Evolutionary conservation across 2,888 invertebrate genomes (phyloP).

Genomic region (Pristionchus maxplancki): DNA sequence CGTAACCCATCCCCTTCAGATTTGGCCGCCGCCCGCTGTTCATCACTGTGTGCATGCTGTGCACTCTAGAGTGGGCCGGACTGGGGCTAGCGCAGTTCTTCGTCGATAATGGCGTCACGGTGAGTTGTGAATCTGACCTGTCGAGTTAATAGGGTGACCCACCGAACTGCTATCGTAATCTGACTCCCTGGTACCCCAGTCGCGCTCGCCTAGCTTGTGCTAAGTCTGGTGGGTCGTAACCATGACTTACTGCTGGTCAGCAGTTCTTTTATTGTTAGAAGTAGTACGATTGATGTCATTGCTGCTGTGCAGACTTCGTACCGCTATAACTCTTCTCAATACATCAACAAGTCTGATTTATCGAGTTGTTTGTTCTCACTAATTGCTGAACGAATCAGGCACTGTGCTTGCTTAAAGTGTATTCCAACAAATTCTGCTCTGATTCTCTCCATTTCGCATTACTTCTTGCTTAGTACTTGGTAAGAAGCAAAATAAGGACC

Average conservation of each 20-base stretch:
- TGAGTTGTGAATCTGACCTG: not conserved
- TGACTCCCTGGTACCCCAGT: no score
- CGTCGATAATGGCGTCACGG: conserved; percentile 58
- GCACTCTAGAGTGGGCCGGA: conserved; percentile 68
- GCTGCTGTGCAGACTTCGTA: not conserved
- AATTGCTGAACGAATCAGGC: not conserved
- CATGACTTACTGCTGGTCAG: not conserved
- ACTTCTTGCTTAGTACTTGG: not conserved
- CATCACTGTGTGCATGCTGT: conserved; percentile 64
- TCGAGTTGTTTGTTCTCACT: not conserved
- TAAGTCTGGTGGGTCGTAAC: not conserved
- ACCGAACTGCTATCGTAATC: not conserved
- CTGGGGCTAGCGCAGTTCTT: conserved; percentile 63
- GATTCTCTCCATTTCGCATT: not conserved
- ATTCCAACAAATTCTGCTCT: not conserved
- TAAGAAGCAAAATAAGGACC: no score
- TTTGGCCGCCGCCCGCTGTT: conserved; percentile 66
- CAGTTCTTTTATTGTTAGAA: not conserved
- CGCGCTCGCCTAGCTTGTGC: not conserved
- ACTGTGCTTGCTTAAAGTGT: not conserved
- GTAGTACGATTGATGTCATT: not conserved
- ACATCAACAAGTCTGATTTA: not conserved
- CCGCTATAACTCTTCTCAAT: not conserved
- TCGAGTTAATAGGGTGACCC: not conserved
- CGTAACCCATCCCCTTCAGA: not conserved